Conservation (phyloP, 2,888 invertebrate genomes). For the Synergus umbraculus region DNA sequence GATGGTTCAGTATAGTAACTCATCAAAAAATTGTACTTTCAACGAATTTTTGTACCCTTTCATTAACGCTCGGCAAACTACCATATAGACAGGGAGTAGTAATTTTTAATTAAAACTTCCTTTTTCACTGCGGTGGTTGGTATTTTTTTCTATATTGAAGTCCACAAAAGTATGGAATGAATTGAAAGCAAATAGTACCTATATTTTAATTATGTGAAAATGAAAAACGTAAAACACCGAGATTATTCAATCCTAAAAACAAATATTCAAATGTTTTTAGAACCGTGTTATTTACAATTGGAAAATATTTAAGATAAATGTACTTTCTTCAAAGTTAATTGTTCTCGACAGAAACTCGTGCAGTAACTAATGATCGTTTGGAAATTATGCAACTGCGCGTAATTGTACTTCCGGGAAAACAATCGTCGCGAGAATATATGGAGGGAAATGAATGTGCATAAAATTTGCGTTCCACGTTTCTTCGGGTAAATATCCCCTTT, state of each 20-base stretch:
- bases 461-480: neutral
- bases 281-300: neutral
- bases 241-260: neutral
- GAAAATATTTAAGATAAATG: neutral
- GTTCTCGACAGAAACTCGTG: neutral
- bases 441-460: constrained; percentile 8
- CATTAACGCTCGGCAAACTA: neutral
- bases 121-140: neutral
- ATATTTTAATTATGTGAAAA: neutral
- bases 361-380: constrained; percentile 34
- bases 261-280: neutral
- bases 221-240: neutral
- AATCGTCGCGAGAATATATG: constrained; percentile 21
- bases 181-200: neutral
- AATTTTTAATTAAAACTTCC: constrained; percentile 39
- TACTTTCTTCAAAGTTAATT: constrained; percentile 4
- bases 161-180: neutral
- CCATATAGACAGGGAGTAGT: neutral
- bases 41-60: neutral
- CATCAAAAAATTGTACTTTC: neutral
- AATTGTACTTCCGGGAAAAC: constrained; percentile 14
- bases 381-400: constrained; percentile 17
- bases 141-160: neutral
- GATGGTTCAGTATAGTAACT: neutral
- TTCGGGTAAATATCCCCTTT: constrained; percentile 15